These are phyloP conservation scores for Masnerella sp. DNA, from an alignment of 2,888 invertebrate species.

Conservation along the genomic window DNA sequence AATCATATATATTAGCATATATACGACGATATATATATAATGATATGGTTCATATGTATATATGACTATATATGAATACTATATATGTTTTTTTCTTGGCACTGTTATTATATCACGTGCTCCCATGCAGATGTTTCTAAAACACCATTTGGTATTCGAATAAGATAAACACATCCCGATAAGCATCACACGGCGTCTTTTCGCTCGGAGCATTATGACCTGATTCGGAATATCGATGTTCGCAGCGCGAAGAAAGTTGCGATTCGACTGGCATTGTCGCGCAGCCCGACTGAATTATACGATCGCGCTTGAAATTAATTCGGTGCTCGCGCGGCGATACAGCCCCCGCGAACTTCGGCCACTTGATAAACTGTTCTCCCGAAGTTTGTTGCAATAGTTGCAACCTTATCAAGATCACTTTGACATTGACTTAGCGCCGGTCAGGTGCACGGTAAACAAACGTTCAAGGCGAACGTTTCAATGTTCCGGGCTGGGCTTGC, in stretches of 20 bases:
- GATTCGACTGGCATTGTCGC: neutral
- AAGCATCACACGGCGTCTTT: neutral
- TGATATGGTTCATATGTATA: too few relatives aligned
- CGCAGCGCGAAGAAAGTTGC: neutral
- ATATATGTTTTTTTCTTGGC: neutral
- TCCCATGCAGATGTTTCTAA: neutral
- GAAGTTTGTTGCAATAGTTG: too few relatives aligned
- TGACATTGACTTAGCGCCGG: slow-evolving; percentile 26
- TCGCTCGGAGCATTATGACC: slow-evolving; percentile 18
- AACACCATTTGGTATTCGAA: neutral
- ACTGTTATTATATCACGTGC: neutral
- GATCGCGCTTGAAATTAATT: too few relatives aligned
- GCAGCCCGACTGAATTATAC: too few relatives aligned
- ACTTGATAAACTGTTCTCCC: too few relatives aligned
- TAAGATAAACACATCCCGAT: slow-evolving; percentile 4
- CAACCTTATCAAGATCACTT: slow-evolving; percentile 29
- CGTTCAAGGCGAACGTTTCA: slow-evolving; percentile 21
- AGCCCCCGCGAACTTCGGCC: too few relatives aligned
- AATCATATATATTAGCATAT: too few relatives aligned
- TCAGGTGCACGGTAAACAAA: slow-evolving; percentile 23
- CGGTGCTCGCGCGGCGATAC: too few relatives aligned
- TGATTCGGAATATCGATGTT: slow-evolving; percentile 11
- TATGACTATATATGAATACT: too few relatives aligned
- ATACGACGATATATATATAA: too few relatives aligned
- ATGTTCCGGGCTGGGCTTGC: slow-evolving; percentile 1